phyloP scores from a whole-genome alignment of 2,113 vertebrate genomes.

The Geococcyx californianus region DNA sequence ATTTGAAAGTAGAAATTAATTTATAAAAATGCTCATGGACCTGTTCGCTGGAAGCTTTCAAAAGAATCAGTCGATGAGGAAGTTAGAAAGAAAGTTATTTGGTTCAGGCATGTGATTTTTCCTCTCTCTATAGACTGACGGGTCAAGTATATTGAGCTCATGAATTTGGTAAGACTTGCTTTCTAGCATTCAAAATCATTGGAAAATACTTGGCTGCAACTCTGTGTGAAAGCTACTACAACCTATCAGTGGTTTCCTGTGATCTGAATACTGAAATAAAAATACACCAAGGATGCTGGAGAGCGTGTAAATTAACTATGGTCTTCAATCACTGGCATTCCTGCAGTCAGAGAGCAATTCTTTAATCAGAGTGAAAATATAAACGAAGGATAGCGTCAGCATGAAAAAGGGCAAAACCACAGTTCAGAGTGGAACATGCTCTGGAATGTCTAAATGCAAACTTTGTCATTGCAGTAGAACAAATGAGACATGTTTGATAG shows the following conservation, averaged over 20 bases:
- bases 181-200: not conserved
- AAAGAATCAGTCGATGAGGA: not conserved
- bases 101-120: not conserved
- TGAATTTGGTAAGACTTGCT: not conserved
- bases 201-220: not conserved
- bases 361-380: not conserved
- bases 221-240: not conserved
- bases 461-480: not conserved
- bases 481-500: not conserved
- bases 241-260: not conserved
- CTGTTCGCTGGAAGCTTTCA: not conserved
- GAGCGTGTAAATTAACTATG: not conserved
- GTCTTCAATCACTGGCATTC: not conserved
- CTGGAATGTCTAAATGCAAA: not conserved
- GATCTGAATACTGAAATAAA: slow-evolving; percentile 13
- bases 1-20: not conserved
- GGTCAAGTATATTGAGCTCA: not conserved
- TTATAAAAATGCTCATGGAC: not conserved
- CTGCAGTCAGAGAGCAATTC: not conserved
- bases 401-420: not conserved
- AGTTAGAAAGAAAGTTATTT: not conserved
- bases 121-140: not conserved
- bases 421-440: not conserved
- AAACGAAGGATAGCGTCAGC: not conserved
- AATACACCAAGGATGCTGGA: not conserved